phyloP scores from a whole-genome alignment of 2,797 vertebrate species.

The Heliangelus exortis region DNA sequence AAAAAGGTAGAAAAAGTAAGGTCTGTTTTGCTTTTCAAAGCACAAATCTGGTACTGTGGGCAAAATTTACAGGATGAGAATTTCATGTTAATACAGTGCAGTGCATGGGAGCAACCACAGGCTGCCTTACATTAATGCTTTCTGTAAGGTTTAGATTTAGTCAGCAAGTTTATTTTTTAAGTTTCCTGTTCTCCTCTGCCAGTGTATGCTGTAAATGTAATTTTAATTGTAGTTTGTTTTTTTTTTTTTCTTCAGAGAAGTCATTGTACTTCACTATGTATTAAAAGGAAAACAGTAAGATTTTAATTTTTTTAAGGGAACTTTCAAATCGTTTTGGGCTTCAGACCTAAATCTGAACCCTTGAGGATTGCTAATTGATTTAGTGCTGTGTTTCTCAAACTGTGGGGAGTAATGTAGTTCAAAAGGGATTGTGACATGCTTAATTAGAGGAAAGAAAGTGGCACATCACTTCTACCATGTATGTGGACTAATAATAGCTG shows the following conservation, averaged over 20 bases:
- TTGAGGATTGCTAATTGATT: not conserved
- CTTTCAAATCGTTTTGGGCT: not conserved
- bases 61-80: not conserved
- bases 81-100: not conserved
- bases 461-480: not conserved
- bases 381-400: not conserved
- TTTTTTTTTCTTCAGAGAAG: not conserved
- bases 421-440: not conserved
- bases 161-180: not conserved
- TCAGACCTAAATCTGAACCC: not conserved
- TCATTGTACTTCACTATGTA: not conserved
- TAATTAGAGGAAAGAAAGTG: conserved; percentile 29
- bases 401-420: not conserved
- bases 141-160: not conserved
- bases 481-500: conserved; percentile 29
- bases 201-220: not conserved
- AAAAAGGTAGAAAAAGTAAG: not conserved
- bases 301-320: not conserved
- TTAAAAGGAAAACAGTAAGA: not conserved
- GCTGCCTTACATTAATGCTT: not conserved
- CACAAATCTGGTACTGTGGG: not conserved
- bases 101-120: not conserved
- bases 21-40: not conserved
- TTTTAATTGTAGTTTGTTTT: not conserved
- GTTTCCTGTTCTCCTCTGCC: not conserved